Evolutionary conservation across 2,797 vertebrate genomes (phyloP).

Genomic region (Dallia pectoralis): DNA sequence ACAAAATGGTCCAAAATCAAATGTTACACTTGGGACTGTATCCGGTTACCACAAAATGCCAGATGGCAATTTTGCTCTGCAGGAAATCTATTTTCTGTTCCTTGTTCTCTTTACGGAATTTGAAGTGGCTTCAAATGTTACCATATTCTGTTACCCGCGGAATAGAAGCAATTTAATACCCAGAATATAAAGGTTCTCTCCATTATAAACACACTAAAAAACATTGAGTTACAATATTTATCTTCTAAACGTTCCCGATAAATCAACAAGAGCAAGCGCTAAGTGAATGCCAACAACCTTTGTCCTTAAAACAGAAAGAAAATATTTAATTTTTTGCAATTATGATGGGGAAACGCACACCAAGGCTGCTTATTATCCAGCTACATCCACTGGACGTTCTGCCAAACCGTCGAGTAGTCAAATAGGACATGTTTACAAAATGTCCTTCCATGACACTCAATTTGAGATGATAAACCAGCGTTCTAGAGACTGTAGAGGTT

Average conservation of each 20-base stretch:
- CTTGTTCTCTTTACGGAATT: background rate
- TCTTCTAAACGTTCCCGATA: slow-evolving; percentile 6
- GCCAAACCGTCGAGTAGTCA: background rate
- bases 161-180: slow-evolving; percentile 8
- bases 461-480: no score
- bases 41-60: slow-evolving; percentile 13
- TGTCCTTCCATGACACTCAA: no score
- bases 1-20: background rate
- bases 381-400: background rate
- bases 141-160: slow-evolving; percentile 12
- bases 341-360: background rate
- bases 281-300: slow-evolving; percentile 6
- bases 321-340: slow-evolving; percentile 16
- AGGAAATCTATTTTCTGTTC: slow-evolving; percentile 22
- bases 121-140: slow-evolving; percentile 9
- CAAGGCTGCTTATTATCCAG: slow-evolving; percentile 13
- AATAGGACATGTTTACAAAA: background rate
- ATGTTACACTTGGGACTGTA: background rate
- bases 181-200: background rate
- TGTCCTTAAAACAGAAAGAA: slow-evolving; percentile 13
- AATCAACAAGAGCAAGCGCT: background rate
- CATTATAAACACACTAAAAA: slow-evolving; percentile 5
- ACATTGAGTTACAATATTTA: slow-evolving; percentile 8
- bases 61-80: slow-evolving; percentile 19
- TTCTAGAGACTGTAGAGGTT: no score